Conservation (phyloP, 2,888 invertebrate genomes). For the Ormyrus labotus region DNA sequence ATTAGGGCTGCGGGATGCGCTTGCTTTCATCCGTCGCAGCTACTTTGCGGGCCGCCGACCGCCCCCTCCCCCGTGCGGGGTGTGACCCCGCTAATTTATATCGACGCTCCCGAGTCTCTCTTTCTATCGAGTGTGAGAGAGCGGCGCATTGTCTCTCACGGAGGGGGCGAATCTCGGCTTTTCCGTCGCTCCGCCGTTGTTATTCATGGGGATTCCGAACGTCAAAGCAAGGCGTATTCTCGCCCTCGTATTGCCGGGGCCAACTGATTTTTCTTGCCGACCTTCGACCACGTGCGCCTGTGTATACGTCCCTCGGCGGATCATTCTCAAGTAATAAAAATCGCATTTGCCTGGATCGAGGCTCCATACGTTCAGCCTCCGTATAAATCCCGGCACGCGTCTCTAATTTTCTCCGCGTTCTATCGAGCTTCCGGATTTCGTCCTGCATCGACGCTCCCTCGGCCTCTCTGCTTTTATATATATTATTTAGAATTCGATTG, state of each 20-base stretch:
- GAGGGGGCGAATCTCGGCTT: constrained; percentile 41
- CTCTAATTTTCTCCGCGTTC: constrained; percentile 18
- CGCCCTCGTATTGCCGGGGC: constrained; percentile 10
- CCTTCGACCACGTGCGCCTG: constrained; percentile 14
- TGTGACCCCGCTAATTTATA: constrained; percentile 65
- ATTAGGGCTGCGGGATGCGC: constrained; percentile 56
- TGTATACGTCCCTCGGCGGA: constrained; percentile 25
- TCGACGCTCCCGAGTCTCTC: constrained; percentile 5
- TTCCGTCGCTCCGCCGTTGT: constrained; percentile 41
- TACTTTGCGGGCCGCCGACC: constrained; percentile 16
- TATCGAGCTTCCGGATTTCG: not conserved
- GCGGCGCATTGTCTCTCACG: constrained; percentile 48
- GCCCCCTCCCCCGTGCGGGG: constrained; percentile 46
- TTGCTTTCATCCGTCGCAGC: constrained; percentile 22
- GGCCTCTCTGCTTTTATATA: too few species aligned
- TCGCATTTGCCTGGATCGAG: constrained; percentile 46
- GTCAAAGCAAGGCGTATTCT: constrained; percentile 46
- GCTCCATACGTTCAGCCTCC: constrained; percentile 20
- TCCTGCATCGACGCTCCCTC: too few species aligned
- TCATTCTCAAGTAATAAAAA: constrained; percentile 51
- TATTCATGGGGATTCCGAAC: constrained; percentile 53
- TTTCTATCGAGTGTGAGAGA: constrained; percentile 22
- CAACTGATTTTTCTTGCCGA: constrained; percentile 43
- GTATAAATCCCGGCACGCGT: constrained; percentile 15
- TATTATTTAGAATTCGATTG: not conserved